A percentile compares a stretch with the other conserved stretches of the same genome.
phyloP scores from a whole-genome alignment of 2,113 vertebrate genomes.

The Siniperca knerii region DNA sequence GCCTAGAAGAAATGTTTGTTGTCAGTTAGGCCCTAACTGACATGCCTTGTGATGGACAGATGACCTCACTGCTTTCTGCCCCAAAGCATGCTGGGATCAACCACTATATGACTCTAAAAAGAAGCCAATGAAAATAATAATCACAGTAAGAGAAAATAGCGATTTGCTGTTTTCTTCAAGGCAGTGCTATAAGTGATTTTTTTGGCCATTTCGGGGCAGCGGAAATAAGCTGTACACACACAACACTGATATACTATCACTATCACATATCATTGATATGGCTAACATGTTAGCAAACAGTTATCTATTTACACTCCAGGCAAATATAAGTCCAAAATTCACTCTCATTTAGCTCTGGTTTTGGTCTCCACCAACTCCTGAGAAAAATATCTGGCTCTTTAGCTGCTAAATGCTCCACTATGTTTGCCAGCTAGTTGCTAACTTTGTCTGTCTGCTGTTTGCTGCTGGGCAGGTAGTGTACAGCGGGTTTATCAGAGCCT shows the following conservation, averaged over 20 bases:
- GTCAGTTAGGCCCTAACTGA: neutral
- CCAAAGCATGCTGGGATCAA: slow-evolving; percentile 32
- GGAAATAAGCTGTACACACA: neutral
- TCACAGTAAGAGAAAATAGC: neutral
- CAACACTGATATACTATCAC: too few species aligned
- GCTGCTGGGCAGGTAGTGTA: too few species aligned
- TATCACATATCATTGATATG: too few species aligned
- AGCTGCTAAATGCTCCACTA: neutral
- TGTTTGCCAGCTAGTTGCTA: too few species aligned
- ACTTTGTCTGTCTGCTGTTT: too few species aligned
- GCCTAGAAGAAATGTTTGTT: too few species aligned
- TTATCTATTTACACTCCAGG: neutral
- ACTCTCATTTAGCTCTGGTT: neutral
- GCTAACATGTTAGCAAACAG: neutral
- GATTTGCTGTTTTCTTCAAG: neutral
- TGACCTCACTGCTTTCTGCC: slow-evolving; percentile 2
- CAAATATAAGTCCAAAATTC: neutral
- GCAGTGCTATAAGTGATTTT: neutral
- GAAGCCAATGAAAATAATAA: neutral
- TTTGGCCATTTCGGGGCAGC: neutral
- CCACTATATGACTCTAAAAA: neutral
- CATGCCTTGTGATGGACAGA: slow-evolving; percentile 14
- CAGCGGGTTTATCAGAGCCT: too few species aligned
- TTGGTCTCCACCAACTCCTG: neutral
- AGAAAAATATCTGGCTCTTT: neutral